These are phyloP conservation scores for Papilio polytes DNA, from an alignment of 1,140 invertebrate genomes.

Conservation along the genomic window DNA sequence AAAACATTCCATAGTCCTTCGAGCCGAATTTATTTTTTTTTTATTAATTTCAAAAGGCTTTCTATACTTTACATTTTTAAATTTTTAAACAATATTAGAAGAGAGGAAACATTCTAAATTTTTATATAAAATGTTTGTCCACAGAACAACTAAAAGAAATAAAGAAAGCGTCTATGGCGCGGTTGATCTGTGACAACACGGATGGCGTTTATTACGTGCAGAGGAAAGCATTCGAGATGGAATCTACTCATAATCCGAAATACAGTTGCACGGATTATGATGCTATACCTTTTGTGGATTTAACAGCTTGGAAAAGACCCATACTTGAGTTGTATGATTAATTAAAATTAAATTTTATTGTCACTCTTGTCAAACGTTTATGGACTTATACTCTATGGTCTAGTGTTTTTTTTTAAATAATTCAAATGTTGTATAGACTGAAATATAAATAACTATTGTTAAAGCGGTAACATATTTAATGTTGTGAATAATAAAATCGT, in stretches of 20 bases:
- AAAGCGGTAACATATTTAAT: background rate
- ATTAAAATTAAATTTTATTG: conserved; percentile 10
- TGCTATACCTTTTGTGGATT: conserved; percentile 69
- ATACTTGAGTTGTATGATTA: conserved; percentile 65
- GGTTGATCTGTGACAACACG: conserved; percentile 80
- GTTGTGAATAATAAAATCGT: background rate
- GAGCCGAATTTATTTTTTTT: too few species aligned
- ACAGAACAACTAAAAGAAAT: conserved; percentile 81
- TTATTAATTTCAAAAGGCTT: too few species aligned
- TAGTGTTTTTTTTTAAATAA: background rate
- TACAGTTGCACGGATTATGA: conserved; percentile 65
- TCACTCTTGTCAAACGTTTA: background rate
- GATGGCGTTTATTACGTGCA: conserved; percentile 66
- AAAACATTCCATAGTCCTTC: too few species aligned
- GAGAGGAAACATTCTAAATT: background rate
- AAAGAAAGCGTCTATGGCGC: conserved; percentile 78
- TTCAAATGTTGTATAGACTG: background rate
- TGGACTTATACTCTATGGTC: background rate
- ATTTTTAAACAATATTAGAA: too few species aligned
- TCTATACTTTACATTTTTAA: too few species aligned
- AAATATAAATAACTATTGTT: background rate
- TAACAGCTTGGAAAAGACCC: conserved; percentile 71
- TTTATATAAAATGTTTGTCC: conserved; percentile 37
- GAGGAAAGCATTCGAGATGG: conserved; percentile 67
- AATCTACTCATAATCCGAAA: conserved; percentile 68